Evolutionary conservation across 2,113 vertebrate species (phyloP).

Genomic region (Motacilla tschutschensis): DNA sequence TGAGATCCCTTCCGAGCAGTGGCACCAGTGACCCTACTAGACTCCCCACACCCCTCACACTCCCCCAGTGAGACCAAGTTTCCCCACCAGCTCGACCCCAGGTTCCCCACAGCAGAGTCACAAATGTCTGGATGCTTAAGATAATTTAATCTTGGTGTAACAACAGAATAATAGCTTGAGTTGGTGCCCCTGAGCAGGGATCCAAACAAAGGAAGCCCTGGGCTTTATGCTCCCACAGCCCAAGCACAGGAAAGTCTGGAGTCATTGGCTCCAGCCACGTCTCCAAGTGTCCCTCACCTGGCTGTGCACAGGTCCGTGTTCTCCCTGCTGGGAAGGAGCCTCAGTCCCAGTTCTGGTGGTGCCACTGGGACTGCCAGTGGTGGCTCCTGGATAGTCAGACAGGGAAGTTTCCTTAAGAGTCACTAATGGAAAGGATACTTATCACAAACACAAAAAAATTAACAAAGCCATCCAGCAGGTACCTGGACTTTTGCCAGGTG

Average conservation of each 20-base stretch:
- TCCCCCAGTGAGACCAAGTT: not conserved
- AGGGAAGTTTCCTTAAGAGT: not conserved
- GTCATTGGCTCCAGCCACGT: accelerated
- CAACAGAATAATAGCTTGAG: not conserved
- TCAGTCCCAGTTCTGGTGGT: not conserved
- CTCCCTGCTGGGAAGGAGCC: not conserved
- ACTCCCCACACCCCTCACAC: not conserved
- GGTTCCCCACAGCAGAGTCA: not conserved
- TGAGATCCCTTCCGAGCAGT: not conserved
- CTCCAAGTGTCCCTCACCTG: not conserved
- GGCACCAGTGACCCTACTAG: too few species aligned
- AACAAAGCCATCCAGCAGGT: not conserved
- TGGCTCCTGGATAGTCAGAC: not conserved
- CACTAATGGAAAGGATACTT: not conserved
- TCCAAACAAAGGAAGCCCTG: not conserved
- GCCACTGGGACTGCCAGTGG: not conserved
- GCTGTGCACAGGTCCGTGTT: not conserved
- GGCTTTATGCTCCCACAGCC: not conserved
- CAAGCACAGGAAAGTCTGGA: not conserved
- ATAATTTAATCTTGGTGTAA: not conserved
- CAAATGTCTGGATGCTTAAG: not conserved
- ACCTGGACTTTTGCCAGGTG: not conserved
- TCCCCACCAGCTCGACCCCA: not conserved
- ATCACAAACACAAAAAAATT: not conserved
- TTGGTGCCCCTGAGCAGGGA: not conserved